phyloP scores from a whole-genome alignment of 1,140 invertebrate species.

The Phymorhynchus buccinoides region DNA sequence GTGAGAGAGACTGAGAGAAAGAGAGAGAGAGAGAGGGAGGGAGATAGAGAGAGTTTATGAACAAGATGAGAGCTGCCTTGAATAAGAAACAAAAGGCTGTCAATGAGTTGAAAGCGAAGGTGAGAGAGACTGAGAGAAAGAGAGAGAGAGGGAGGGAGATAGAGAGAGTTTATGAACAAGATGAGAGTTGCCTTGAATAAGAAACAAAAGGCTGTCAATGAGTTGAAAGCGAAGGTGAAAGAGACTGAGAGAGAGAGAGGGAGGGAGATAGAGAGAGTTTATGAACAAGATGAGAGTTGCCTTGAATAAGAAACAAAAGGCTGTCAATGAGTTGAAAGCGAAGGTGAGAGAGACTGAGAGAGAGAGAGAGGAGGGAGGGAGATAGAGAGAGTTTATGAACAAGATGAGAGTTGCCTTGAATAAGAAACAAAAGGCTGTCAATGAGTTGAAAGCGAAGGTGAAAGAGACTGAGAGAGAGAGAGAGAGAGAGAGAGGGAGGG shows the following conservation, averaged over 20 bases:
- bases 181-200: conserved; percentile 81
- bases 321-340: conserved; percentile 79
- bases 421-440: conserved; percentile 80
- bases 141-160: too few relatives aligned
- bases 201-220: conserved; percentile 77
- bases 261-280: conserved; percentile 80
- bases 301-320: conserved; percentile 78
- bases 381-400: conserved; percentile 81
- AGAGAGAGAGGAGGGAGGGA: conserved; percentile 64
- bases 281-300: conserved; percentile 79
- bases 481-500: conserved; percentile 79
- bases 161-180: conserved; percentile 72
- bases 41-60: background rate
- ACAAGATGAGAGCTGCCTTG: too few relatives aligned
- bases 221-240: conserved; percentile 81
- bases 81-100: too few relatives aligned
- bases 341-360: too few relatives aligned
- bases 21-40: background rate
- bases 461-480: too few relatives aligned
- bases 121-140: too few relatives aligned
- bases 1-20: too few relatives aligned
- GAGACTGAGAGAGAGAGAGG: too few relatives aligned
- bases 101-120: too few relatives aligned
- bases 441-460: conserved; percentile 81
- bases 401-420: conserved; percentile 79